Conservation (phyloP, 2,113 vertebrate genomes). For the Taurulus bubalis region DNA sequence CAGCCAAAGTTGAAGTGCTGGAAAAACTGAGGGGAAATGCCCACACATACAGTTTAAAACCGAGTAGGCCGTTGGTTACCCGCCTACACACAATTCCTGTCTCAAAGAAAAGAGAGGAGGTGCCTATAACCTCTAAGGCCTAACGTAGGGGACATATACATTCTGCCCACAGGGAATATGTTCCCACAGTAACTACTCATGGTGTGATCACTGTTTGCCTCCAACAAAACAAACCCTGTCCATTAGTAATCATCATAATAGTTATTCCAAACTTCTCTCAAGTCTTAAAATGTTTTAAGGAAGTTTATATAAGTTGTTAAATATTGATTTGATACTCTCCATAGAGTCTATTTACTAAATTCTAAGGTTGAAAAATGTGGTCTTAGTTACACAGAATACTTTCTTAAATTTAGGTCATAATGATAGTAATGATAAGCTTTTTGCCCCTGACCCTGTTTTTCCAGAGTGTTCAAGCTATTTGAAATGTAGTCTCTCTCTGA, state of each 20-base stretch:
- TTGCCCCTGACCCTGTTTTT: neutral
- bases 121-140: neutral
- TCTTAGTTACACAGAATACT: neutral
- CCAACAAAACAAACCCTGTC: neutral
- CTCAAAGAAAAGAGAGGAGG: conserved; percentile 18
- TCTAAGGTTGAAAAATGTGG: neutral
- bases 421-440: neutral
- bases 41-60: neutral
- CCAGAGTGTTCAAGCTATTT: neutral
- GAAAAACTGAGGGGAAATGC: conserved; percentile 29
- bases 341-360: neutral
- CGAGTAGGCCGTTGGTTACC: conserved; percentile 31
- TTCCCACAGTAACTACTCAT: neutral
- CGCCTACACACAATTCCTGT: conserved; percentile 71
- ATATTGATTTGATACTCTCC: neutral
- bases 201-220: neutral
- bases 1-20: neutral
- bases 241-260: neutral
- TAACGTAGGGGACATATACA: conserved; percentile 12
- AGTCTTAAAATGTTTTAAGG: neutral
- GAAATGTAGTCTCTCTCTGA: neutral
- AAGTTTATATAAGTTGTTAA: neutral
- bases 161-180: conserved; percentile 10
- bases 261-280: neutral
- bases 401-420: neutral